Percentiles rank a stretch among this genome's conserved stretches.
Evolutionary conservation across 2,797 vertebrate genomes (phyloP).

Genomic region (Megalops cyprinoides): DNA sequence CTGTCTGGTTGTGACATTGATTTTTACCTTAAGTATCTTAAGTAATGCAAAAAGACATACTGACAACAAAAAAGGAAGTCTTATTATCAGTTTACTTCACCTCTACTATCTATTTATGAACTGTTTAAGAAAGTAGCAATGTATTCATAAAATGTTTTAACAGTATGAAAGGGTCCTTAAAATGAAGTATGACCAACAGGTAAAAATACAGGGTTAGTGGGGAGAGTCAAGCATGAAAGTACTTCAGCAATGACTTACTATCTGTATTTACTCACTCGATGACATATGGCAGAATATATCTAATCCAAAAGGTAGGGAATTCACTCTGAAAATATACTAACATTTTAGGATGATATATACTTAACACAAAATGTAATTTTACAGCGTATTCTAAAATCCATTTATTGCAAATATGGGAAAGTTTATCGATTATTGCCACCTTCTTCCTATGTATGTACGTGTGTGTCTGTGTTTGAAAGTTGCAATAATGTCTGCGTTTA

Average conservation of each 20-base stretch:
- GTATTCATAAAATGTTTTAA: conserved; percentile 1
- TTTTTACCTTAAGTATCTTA: too few species aligned
- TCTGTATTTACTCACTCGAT: not conserved
- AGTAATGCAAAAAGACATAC: not conserved
- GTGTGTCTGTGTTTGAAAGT: too few species aligned
- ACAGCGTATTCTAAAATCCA: conserved; percentile 11
- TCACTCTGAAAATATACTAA: not conserved
- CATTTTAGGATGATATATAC: not conserved
- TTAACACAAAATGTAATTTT: conserved; percentile 10
- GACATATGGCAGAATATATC: conserved; percentile 38
- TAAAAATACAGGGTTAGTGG: conserved; percentile 2
- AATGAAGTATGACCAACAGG: not conserved
- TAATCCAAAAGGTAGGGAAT: conserved; percentile 62
- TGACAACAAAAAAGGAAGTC: not conserved
- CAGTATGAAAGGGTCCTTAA: not conserved
- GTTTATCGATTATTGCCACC: too few species aligned
- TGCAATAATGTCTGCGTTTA: too few species aligned
- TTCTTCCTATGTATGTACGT: too few species aligned
- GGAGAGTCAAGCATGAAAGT: conserved; percentile 5
- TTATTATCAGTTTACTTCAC: not conserved
- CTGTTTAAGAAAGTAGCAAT: conserved; percentile 4
- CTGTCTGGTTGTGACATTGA: not conserved
- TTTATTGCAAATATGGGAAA: too few species aligned
- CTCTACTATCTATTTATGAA: not conserved
- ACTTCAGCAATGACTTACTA: conserved; percentile 22